Base-by-base conservation (phyloP, 2,113 vertebrate genomes). In the Dolichotis patagonum region DNA sequence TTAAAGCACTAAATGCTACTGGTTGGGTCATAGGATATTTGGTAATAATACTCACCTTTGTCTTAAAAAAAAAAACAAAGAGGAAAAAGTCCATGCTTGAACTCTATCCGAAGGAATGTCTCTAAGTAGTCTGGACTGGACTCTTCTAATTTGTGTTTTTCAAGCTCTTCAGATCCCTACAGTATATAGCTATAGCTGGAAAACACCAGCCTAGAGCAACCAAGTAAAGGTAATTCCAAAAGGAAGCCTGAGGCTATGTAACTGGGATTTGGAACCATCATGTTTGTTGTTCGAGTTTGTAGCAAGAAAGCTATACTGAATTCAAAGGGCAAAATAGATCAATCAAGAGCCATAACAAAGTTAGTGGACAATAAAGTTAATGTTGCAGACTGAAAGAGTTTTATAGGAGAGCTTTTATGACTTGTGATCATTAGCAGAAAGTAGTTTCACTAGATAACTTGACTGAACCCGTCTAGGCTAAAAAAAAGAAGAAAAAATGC, bases 371-470 rank as follows among this genome's bases (percentile, higher is more conserved):
- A 58, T n/a, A 97, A 95, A 84, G 56, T 81, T 78, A 97, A 67
- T 63, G 89, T 20, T 41, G 49, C 19, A 81, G 49, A 87, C 67
- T 62, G 28, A 12, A 91, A 38, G 43, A 69, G 22, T 87, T 97
- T 84, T 87, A 35, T 75, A 58, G 41, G 73, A 91, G 11, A 89
- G 17, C 46, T 84, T 97, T 85, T 85, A 92, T 85, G 52, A 83
- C 46, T 95, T 69, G 7, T 90, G 41, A 95, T 90, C 71, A 96
- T 91, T 94, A 84, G 69, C 38, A 92, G 28, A 92, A 96, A 92
- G 14, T 62, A 85, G 26, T 95, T 90, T 83, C 24, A 60, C 4
- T 24, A 91, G 20, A 38, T 69, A 93, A 63, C 26, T 56, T 77
- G 35, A 94, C 56, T 85, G n/a, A 96, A 6, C 38, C 7, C 60